These are phyloP conservation scores for Pantherophis vulpinus DNA, from an alignment of 2,797 vertebrate genomes.

Conservation along the genomic window DNA sequence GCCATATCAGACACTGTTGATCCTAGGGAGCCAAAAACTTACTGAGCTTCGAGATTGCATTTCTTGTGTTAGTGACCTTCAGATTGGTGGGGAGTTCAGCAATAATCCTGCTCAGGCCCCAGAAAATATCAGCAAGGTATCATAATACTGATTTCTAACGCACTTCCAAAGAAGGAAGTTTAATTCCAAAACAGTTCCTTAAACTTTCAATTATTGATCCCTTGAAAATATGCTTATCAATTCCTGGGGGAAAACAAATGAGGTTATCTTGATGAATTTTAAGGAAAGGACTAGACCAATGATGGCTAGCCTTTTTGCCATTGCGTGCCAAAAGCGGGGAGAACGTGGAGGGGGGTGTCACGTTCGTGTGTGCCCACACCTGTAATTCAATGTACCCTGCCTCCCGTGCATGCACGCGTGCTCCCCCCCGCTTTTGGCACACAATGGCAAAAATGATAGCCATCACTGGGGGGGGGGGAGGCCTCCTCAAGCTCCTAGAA, in stretches of 20 bases:
- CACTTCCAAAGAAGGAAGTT: neutral
- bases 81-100: slow-evolving; percentile 95
- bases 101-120: slow-evolving; percentile 85
- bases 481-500: too few relatives aligned
- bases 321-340: too few relatives aligned
- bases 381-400: too few relatives aligned
- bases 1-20: slow-evolving; percentile 82
- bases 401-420: too few relatives aligned
- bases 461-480: too few relatives aligned
- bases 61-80: slow-evolving; percentile 91
- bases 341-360: rapidly evolving
- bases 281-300: too few relatives aligned
- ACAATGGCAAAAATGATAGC: too few relatives aligned
- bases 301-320: too few relatives aligned
- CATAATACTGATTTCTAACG: neutral
- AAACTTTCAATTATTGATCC: neutral
- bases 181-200: neutral
- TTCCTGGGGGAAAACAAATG: neutral
- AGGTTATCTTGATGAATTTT: too few relatives aligned
- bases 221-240: neutral
- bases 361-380: too few relatives aligned
- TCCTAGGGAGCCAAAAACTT: slow-evolving; percentile 86
- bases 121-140: slow-evolving; percentile 92
- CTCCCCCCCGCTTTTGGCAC: too few relatives aligned
- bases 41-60: slow-evolving; percentile 87